Base-by-base conservation (phyloP, 1,140 invertebrate genomes). In the Macrobrachium rosenbergii region DNA sequence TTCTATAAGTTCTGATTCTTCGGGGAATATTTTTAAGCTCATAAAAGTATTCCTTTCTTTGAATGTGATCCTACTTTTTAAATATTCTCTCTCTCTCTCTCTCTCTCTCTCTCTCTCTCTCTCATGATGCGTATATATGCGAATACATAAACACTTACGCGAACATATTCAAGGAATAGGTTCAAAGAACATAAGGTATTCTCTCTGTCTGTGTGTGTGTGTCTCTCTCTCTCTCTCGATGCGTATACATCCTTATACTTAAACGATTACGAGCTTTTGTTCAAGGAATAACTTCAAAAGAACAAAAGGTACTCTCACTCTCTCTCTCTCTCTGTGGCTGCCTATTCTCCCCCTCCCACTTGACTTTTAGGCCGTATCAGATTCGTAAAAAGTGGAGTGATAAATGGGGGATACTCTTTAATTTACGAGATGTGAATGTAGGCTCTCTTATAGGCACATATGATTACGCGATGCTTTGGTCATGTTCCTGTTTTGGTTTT, bases 41-140 rank as follows among this genome's bases (percentile, higher is more conserved):
- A 37, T 37, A 37, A 37, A 37, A 2, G 28, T 37, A 37, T 37
- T 73, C 69, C 69, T 73, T 3, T 37, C 69, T 23, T 3, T 0
- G 5, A 37, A n/a, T 21, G 69, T 37, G n/a, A 37, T 37, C 21
- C 16, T 37, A 14, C 69, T 37, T 73, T 23, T 37, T 21, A 14
- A 2, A 73, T 28, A 19, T 28, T 2, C 72, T 37, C 19, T 16
- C 17, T 19, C 28, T 19, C 21, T 45, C 58, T 52, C 75, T 77
- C 75, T 52, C 80, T 82, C 63, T 69, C 80, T 69, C 63, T 69
- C 37, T 69, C 62, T 23, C 59, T 80, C 59, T 80, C 75, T 77
- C 28, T 37, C 28, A 3, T 37, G 28, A 37, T 37, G 28, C 28
- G 28, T 37, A 37, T 3, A 37, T 37, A 37, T 37, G 28, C 28